A percentile compares a stretch with the other conserved stretches of the same genome.
These are phyloP conservation scores for Scolopax rusticola DNA, from an alignment of 2,797 vertebrate genomes.

Conservation along the genomic window DNA sequence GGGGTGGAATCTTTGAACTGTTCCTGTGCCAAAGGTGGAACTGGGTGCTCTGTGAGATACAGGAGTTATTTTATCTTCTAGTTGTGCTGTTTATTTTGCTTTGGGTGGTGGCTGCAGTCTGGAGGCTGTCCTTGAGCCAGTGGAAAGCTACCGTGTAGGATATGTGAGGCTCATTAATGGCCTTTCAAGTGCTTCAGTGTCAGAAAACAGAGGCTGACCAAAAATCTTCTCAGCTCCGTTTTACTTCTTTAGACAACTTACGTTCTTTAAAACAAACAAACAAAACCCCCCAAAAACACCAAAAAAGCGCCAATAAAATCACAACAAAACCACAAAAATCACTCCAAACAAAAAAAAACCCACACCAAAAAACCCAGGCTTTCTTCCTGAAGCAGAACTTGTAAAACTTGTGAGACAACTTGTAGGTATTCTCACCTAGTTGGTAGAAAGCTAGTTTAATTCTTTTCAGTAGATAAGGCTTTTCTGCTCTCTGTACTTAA, in stretches of 20 bases:
- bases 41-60: too few species aligned
- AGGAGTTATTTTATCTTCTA: background rate
- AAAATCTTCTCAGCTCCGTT: background rate
- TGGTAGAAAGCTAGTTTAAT: background rate
- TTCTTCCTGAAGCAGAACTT: background rate
- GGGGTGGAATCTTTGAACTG: background rate
- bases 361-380: background rate
- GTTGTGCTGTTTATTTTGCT: background rate
- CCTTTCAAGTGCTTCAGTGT: background rate
- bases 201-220: background rate
- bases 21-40: background rate
- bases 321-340: too few species aligned
- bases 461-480: background rate
- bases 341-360: too few species aligned
- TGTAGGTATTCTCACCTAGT: background rate
- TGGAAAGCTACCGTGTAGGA: fast-evolving
- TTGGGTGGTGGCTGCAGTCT: background rate
- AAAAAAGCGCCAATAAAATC: too few species aligned
- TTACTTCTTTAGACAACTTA: background rate
- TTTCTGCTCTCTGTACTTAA: background rate
- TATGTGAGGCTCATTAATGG: background rate
- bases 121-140: background rate
- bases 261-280: background rate
- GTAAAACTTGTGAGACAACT: fast-evolving
- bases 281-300: too few species aligned